A percentile compares a stretch with the other conserved stretches of the same genome.
Conservation (phyloP, 2,888 invertebrate species). For the Eupsilia transversa region DNA sequence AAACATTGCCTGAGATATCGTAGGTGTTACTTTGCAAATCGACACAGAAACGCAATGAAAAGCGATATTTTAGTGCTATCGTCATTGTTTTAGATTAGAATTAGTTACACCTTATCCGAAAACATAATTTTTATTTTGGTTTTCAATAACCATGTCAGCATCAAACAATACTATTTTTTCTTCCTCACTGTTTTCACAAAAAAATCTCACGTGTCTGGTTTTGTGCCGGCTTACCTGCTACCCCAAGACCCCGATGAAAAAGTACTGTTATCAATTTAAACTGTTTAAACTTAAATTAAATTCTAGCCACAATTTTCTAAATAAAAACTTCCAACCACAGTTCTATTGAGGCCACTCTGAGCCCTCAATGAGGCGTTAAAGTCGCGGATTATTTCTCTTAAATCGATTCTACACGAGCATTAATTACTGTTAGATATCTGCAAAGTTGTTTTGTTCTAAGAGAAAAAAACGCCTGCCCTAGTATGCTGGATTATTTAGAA, state of each 20-base stretch:
- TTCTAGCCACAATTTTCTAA: constrained; percentile 10
- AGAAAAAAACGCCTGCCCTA: constrained; percentile 23
- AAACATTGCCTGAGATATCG: neutral
- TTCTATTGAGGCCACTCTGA: constrained; percentile 33
- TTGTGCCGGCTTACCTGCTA: neutral
- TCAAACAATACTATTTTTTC: neutral
- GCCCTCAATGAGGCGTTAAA: constrained; percentile 53
- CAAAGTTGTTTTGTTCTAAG: constrained; percentile 25
- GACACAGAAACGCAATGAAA: neutral
- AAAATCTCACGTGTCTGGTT: neutral
- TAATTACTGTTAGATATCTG: constrained; percentile 30
- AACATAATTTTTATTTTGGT: neutral
- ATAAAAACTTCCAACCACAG: constrained; percentile 31
- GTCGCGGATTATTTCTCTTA: constrained; percentile 44
- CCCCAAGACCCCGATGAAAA: neutral
- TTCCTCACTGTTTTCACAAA: neutral
- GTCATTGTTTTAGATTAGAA: neutral
- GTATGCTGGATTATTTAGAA: constrained; percentile 21
- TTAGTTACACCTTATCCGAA: neutral
- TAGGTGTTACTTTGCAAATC: neutral
- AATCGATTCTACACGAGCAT: constrained; percentile 49
- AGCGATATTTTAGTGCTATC: neutral
- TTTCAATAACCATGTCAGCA: neutral
- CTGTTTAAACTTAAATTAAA: neutral
- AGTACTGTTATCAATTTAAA: neutral